phyloP scores from a whole-genome alignment of 2,113 vertebrate species.

The Xyrauchen texanus region DNA sequence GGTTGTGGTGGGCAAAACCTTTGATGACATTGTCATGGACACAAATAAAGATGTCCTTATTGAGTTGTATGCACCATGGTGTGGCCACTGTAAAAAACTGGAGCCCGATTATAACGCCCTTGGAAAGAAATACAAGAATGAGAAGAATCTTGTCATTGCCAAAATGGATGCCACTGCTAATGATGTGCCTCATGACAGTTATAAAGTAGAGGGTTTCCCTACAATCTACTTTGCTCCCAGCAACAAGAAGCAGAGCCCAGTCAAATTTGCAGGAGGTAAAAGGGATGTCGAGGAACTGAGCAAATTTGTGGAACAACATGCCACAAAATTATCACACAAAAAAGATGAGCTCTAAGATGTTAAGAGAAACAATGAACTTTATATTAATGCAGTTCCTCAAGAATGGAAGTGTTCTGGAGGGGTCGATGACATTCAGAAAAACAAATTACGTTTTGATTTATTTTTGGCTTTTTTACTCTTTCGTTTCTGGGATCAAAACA shows the following conservation, averaged over 20 bases:
- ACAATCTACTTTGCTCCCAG: conserved; percentile 92
- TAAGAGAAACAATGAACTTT: conserved; percentile 64
- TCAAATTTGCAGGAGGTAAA: conserved; percentile 86
- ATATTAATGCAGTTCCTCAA: conserved; percentile 8
- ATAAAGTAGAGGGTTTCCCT: conserved; percentile 92
- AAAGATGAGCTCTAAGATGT: conserved; percentile 87
- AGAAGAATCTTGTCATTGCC: conserved; percentile 90
- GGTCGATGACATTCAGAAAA: not conserved
- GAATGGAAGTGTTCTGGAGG: conserved; percentile 30
- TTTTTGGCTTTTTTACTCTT: conserved; percentile 27
- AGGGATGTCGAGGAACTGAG: conserved; percentile 88
- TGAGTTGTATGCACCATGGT: conserved; percentile 97
- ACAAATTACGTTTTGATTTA: conserved; percentile 30
- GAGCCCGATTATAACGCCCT: conserved; percentile 86
- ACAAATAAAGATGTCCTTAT: conserved; percentile 89
- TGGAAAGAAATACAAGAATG: conserved; percentile 90
- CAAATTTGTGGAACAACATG: conserved; percentile 90
- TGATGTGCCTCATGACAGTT: conserved; percentile 80
- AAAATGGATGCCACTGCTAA: conserved; percentile 97
- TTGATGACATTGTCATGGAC: conserved; percentile 91
- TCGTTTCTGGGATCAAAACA: conserved; percentile 45
- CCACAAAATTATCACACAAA: conserved; percentile 76
- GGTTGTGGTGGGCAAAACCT: conserved; percentile 93
- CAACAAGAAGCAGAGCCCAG: conserved; percentile 85
- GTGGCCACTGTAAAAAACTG: conserved; percentile 94